These are phyloP conservation scores for Iselma pallidipennis DNA, from an alignment of 2,888 invertebrate genomes.

Conservation along the genomic window DNA sequence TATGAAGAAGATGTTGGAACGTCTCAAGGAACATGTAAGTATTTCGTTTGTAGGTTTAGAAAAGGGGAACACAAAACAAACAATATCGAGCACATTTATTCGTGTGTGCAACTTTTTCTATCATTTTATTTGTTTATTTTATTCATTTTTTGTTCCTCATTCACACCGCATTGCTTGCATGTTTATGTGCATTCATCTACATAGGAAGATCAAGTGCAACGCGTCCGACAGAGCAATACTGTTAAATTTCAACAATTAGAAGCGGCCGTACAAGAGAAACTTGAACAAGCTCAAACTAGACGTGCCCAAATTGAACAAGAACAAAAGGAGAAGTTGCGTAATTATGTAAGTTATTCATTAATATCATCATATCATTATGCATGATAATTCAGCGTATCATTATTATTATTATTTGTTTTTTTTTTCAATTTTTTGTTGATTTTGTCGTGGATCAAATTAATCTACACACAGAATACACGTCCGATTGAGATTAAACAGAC, in stretches of 20 bases:
- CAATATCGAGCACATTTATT: slow-evolving; percentile 1
- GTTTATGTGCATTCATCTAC: slow-evolving; percentile 44
- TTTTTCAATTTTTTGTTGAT: slow-evolving; percentile 23
- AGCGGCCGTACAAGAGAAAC: slow-evolving; percentile 69
- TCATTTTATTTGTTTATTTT: slow-evolving; percentile 20
- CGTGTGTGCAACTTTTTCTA: slow-evolving; percentile 9
- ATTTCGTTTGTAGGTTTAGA: neutral
- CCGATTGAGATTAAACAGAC: slow-evolving; percentile 64
- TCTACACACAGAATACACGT: slow-evolving; percentile 62
- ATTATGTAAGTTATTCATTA: slow-evolving; percentile 65
- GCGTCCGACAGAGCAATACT: slow-evolving; percentile 69
- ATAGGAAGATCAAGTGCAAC: slow-evolving; percentile 76
- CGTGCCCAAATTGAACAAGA: slow-evolving; percentile 75
- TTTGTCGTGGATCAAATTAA: slow-evolving; percentile 20
- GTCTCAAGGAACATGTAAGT: slow-evolving; percentile 90
- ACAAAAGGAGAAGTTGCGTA: slow-evolving; percentile 76
- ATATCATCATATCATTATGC: neutral
- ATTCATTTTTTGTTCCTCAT: slow-evolving; percentile 23
- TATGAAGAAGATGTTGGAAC: slow-evolving; percentile 87
- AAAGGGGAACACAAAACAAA: neutral
- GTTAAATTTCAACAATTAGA: slow-evolving; percentile 72
- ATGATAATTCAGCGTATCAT: slow-evolving; percentile 2
- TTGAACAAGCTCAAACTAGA: slow-evolving; percentile 71
- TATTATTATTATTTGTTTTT: slow-evolving; percentile 23
- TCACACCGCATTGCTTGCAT: slow-evolving; percentile 40